A percentile compares a stretch with the other conserved stretches of the same genome.
These are phyloP conservation scores for Linnaemya vulpina DNA, from an alignment of 2,888 invertebrate species.

Conservation along the genomic window DNA sequence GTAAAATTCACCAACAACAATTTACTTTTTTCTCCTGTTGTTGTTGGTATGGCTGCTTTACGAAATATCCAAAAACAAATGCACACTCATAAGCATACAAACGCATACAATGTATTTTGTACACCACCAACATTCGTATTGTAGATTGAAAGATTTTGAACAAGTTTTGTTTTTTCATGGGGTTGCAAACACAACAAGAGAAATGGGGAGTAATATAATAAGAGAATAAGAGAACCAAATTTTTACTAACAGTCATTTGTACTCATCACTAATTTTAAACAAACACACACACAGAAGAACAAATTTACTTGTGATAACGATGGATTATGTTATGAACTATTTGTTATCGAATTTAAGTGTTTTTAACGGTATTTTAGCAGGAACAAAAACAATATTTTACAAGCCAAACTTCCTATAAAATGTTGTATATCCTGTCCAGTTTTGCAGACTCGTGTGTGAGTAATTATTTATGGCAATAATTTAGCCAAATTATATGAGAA, in stretches of 20 bases:
- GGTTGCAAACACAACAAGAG: conserved; percentile 32
- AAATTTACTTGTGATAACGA: conserved; percentile 26
- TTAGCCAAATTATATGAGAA: conserved; percentile 42
- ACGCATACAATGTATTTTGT: conserved; percentile 2
- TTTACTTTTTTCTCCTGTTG: background rate
- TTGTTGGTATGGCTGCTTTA: conserved; percentile 48
- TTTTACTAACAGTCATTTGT: background rate
- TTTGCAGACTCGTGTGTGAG: conserved; percentile 47
- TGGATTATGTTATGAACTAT: conserved; percentile 42
- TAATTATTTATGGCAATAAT: conserved; percentile 60
- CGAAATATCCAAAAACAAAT: conserved; percentile 46
- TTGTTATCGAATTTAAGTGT: background rate
- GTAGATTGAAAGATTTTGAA: background rate
- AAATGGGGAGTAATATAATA: background rate
- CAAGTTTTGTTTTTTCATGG: background rate
- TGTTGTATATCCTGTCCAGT: background rate
- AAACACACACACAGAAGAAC: background rate
- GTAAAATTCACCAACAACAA: conserved; percentile 65
- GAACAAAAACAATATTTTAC: background rate
- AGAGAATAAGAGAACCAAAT: background rate
- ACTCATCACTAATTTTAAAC: conserved; percentile 27
- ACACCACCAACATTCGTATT: conserved; percentile 39
- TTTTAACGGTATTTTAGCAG: background rate
- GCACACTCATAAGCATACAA: background rate
- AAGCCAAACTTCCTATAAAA: background rate